Percentiles rank a stretch among this genome's conserved stretches.
These are phyloP conservation scores for Scaptomyza hsui DNA, from an alignment of 1,140 invertebrate species.

Conservation along the genomic window DNA sequence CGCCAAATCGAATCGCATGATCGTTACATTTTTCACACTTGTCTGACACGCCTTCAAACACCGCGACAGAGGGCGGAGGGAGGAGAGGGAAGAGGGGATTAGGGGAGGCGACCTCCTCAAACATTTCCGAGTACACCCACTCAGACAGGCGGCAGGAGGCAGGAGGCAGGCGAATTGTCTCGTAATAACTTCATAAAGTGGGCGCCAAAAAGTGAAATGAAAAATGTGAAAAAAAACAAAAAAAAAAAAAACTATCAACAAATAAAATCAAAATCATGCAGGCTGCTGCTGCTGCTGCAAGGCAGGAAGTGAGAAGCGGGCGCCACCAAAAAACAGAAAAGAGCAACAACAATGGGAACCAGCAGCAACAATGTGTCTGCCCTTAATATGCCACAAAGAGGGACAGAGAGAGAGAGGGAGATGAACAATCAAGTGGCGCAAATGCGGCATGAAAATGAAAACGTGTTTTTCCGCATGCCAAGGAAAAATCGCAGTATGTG, in stretches of 20 bases:
- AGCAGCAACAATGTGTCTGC: conserved; percentile 38
- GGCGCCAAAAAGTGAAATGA: conserved; percentile 50
- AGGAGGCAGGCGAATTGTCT: conserved; percentile 19
- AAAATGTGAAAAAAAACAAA: conserved; percentile 32
- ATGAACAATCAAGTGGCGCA: conserved; percentile 60
- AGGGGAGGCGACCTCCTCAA: not conserved
- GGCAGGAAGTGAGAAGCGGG: conserved; percentile 31
- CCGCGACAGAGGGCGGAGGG: too few relatives aligned
- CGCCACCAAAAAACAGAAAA: not conserved
- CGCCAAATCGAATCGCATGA: conserved; percentile 37
- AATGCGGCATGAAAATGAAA: conserved; percentile 68
- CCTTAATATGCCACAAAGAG: conserved; percentile 41
- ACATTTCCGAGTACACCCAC: conserved; percentile 72
- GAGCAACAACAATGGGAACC: conserved; percentile 10
- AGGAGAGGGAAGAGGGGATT: not conserved
- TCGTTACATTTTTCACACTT: conserved; percentile 70
- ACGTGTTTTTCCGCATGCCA: conserved; percentile 78
- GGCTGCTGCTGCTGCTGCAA: not conserved
- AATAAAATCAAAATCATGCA: not conserved
- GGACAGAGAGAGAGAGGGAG: not conserved
- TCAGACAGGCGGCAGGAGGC: not conserved
- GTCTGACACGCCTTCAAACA: conserved; percentile 13
- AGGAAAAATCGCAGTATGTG: conserved; percentile 50
- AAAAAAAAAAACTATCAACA: conserved; percentile 19
- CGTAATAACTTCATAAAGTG: conserved; percentile 73